phyloP scores from a whole-genome alignment of 2,888 invertebrate genomes.

The Azorinus chamasolen region DNA sequence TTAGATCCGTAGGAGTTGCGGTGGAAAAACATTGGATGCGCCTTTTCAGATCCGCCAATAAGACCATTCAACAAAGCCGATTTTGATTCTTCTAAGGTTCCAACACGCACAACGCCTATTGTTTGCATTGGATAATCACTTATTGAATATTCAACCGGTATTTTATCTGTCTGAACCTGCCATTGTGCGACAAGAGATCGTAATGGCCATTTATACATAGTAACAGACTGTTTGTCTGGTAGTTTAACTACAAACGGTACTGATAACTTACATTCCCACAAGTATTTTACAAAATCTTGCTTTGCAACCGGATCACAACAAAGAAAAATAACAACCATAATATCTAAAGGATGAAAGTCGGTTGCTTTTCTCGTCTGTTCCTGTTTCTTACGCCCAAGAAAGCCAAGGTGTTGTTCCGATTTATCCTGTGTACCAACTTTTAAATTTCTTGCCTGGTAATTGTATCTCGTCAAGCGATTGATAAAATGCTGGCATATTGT shows the following conservation, averaged over 20 bases:
- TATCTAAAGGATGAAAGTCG: slow-evolving; percentile 17
- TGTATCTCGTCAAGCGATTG: slow-evolving; percentile 1
- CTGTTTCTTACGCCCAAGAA: neutral
- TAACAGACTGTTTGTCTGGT: neutral
- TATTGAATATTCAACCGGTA: neutral
- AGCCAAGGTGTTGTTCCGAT: neutral
- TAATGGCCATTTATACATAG: slow-evolving; percentile 19
- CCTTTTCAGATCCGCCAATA: slow-evolving; percentile 24
- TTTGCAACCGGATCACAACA: slow-evolving; percentile 23
- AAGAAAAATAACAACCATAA: slow-evolving; percentile 9
- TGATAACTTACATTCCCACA: slow-evolving; percentile 22
- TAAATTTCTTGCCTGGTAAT: slow-evolving; percentile 15
- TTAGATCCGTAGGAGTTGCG: slow-evolving; percentile 21
- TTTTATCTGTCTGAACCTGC: neutral
- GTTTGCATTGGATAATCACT: neutral
- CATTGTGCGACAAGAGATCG: slow-evolving; percentile 2
- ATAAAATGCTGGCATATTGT: slow-evolving; percentile 22
- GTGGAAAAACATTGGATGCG: slow-evolving; percentile 23
- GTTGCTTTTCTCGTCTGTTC: neutral
- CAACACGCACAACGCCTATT: slow-evolving; percentile 13
- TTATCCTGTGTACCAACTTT: neutral
- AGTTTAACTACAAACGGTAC: slow-evolving; percentile 18
- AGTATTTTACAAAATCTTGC: slow-evolving; percentile 12
- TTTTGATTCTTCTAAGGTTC: slow-evolving; percentile 11
- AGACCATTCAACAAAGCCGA: slow-evolving; percentile 12